phyloP scores from a whole-genome alignment of 2,113 vertebrate species.

The Cranoglanis bouderius region DNA sequence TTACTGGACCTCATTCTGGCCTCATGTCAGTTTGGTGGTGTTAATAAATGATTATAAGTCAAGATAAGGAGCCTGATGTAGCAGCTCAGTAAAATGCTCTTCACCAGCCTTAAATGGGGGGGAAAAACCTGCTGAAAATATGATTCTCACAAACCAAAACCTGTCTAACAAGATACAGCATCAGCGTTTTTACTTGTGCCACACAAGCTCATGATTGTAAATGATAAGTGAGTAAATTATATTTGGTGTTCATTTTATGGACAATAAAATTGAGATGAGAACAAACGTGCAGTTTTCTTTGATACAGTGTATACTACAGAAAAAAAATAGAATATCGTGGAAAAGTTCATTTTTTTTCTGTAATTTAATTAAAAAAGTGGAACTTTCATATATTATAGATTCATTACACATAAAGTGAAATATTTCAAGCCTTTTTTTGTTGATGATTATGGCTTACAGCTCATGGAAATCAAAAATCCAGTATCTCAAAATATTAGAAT shows the following conservation, averaged over 20 bases:
- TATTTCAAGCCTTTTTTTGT: no score
- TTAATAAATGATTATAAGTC: not conserved
- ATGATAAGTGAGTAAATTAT: not conserved
- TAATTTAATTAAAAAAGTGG: no score
- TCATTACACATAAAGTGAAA: no score
- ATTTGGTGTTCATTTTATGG: conserved; percentile 16
- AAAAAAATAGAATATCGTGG: no score
- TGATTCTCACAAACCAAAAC: not conserved
- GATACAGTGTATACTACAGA: not conserved
- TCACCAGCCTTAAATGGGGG: not conserved
- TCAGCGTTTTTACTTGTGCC: not conserved
- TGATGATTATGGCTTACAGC: no score
- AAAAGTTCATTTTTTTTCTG: no score
- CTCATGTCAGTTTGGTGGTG: not conserved
- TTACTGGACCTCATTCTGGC: not conserved
- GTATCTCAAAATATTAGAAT: no score
- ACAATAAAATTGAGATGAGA: not conserved
- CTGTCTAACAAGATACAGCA: not conserved
- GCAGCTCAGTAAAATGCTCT: not conserved
- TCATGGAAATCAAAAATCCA: no score
- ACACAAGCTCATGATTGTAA: not conserved
- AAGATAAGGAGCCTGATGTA: conserved; percentile 18
- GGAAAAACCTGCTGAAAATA: not conserved
- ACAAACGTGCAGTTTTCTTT: not conserved
- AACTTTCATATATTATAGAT: no score